Base-by-base conservation (phyloP, 2,797 vertebrate genomes). In the Alfaro cultratus region DNA sequence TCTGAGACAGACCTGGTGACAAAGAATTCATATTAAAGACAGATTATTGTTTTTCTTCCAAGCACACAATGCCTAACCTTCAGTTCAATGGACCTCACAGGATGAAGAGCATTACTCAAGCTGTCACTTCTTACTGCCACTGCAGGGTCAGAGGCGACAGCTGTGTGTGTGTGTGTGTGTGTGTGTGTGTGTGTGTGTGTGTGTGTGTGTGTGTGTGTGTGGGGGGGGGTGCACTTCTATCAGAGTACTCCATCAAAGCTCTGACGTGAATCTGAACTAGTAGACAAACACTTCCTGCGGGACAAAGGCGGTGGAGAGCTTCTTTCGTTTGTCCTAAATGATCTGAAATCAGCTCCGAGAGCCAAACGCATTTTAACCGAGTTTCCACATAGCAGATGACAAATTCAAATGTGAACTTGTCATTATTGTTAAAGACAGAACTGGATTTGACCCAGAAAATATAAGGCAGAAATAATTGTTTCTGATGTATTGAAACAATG, bases 71-170 rank as follows among this genome's bases (percentile, higher is more conserved):
- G 83, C 73, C 75, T 43, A 83, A 82, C 82, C 89, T 92, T 94
- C 91, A 92, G 88, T 92, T 86, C 83, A 80, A 75, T 77, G 86
- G 87, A 89, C 87, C 91, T 88, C 90, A 86, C 80, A 86, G 80
- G 84, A 92, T 90, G 93, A 94, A 94, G 91, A 91, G 90, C 86
- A 92, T 94, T 91, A 93, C 88, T 92, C 89, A 93, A 80, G 78
- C 91, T 93, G 93, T 91, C 89, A 91, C 87, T 86, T 87, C 75
- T 77, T 73, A 68, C 81, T 84, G 90, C 81, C 85, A 82, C 79
- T 85, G 86, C 83, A 88, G 91, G 91, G 89, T 88, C 91, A 87
- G 75, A 79, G 85, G 82, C 84, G 86, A 85, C 67, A 53, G 85
- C 64, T 39, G 62, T 67, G 62, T 49, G 16, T 2, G 49, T 23